Percentiles rank a stretch among this genome's conserved stretches.
Evolutionary conservation across 2,888 invertebrate species (phyloP).

Genomic region (Scaptodrosophila latifasciaeformis): DNA sequence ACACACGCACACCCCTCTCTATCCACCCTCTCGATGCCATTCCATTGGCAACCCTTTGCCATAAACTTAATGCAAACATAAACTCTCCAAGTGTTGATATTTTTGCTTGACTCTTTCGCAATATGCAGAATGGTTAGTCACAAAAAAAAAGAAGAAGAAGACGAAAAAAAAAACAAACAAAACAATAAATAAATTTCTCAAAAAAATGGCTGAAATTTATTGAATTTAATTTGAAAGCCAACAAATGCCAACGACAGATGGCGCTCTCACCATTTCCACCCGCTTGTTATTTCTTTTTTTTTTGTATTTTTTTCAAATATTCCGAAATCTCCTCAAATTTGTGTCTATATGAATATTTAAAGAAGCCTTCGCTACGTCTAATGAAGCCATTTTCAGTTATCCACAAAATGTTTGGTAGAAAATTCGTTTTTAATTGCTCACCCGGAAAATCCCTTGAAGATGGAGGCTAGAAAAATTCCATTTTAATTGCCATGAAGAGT

Average conservation of each 20-base stretch:
- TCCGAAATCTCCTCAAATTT: too few species aligned
- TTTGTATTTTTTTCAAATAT: too few species aligned
- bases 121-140: too few species aligned
- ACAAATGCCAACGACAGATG: conserved; percentile 50
- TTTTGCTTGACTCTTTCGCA: conserved; percentile 48
- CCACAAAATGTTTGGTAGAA: conserved; percentile 39
- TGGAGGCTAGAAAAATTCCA: conserved; percentile 62
- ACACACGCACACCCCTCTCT: conserved; percentile 14
- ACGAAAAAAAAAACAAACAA: too few species aligned
- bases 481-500: conserved; percentile 57
- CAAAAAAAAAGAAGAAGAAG: conserved; percentile 34
- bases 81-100: conserved; percentile 57
- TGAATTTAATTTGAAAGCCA: conserved; percentile 64
- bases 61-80: conserved; percentile 11
- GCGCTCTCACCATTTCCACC: conserved; percentile 15
- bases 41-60: not conserved
- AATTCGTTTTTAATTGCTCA: conserved; percentile 69
- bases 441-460: conserved; percentile 54
- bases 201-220: conserved; percentile 42
- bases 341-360: conserved; percentile 56
- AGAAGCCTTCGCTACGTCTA: conserved; percentile 39
- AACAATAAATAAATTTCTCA: too few species aligned
- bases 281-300: conserved; percentile 20
- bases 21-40: not conserved
- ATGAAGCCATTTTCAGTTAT: conserved; percentile 62